Percentiles rank a stretch among this genome's conserved stretches.
phyloP scores from a whole-genome alignment of 2,113 vertebrate species.

The human region DNA sequence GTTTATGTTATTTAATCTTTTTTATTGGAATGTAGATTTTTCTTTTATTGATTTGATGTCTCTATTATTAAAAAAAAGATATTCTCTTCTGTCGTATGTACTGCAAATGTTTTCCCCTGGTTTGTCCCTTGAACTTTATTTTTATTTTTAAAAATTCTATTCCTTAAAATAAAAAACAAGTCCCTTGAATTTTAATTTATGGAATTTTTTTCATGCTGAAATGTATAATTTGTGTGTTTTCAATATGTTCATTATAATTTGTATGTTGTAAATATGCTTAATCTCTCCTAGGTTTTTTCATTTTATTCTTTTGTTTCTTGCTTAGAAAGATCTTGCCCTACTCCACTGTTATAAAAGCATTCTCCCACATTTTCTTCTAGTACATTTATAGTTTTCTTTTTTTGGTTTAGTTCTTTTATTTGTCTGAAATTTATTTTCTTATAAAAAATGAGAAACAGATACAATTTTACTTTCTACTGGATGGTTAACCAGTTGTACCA shows the following conservation, averaged over 20 bases:
- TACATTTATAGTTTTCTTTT: conserved; percentile 35
- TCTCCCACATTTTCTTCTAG: conserved; percentile 40
- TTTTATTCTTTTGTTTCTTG: background rate
- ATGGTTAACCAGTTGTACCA: conserved; percentile 6
- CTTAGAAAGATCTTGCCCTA: background rate
- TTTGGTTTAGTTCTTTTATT: background rate
- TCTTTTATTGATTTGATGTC: background rate
- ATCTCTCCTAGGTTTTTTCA: background rate
- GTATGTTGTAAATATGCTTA: background rate
- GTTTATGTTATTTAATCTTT: background rate
- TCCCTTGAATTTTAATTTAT: background rate
- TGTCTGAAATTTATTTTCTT: conserved; percentile 32
- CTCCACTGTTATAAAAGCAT: background rate
- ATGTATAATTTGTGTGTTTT: background rate
- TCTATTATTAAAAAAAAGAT: background rate
- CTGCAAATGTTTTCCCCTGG: background rate
- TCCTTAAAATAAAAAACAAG: too few species aligned
- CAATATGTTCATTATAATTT: background rate
- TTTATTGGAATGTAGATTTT: background rate
- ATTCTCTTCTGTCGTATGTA: background rate
- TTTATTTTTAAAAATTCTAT: too few species aligned
- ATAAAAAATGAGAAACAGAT: conserved; percentile 22
- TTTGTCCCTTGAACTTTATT: background rate
- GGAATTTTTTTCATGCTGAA: background rate
- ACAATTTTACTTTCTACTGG: conserved; percentile 21